Evolutionary conservation across 1,140 invertebrate genomes (phyloP), one percentile per base, ranked within the genome.

Genomic region (Oppia nitens): DNA sequence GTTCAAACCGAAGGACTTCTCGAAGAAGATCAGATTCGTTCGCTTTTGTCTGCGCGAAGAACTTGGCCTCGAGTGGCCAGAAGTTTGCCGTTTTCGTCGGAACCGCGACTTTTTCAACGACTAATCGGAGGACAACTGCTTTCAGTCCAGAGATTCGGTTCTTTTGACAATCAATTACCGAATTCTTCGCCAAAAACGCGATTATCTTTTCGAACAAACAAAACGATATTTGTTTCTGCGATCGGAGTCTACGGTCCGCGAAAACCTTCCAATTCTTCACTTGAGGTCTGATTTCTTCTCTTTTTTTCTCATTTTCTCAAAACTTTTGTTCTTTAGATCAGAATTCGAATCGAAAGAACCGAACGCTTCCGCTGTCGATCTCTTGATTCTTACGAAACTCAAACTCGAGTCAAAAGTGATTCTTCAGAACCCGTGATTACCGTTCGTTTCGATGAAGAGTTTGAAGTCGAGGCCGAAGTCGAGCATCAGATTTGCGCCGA

Each of bases 201-300:
- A 40, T 25, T 57, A 11, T 48, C 26, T 45, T 57, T 57, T 50
- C 1, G 26, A 2, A 20, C 56, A 2, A 57, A 49, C 47, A 57
- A 57, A 50, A 45, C 45, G 24, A 48, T 57, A 14, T 57, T 40
- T 40, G n/a, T 57, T 12, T 4, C 56, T 25, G 56, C 45, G 6
- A 47, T 57, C 27, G 56, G 56, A 32, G 45, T 57, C 12, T 57
- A 57, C 24, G 45, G 45, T 29, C 56, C 56, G 27, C 45, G 56
- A n/a, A 57, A 57, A 23, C 45, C 56, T n/a, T 57, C 45, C 25
- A 57, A 45, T 2, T 57, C 50, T 23, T 57, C 48, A 24, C 21
- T 57, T 2, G 26, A 57, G 20, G 47, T 49, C 17, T 57, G 45
- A 6, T n/a, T 57, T 20, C n/a, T n/a, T n/a, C n/a, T n/a, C n/a